Conservation (phyloP, 2,113 vertebrate genomes). For the Eidolon helvum region DNA sequence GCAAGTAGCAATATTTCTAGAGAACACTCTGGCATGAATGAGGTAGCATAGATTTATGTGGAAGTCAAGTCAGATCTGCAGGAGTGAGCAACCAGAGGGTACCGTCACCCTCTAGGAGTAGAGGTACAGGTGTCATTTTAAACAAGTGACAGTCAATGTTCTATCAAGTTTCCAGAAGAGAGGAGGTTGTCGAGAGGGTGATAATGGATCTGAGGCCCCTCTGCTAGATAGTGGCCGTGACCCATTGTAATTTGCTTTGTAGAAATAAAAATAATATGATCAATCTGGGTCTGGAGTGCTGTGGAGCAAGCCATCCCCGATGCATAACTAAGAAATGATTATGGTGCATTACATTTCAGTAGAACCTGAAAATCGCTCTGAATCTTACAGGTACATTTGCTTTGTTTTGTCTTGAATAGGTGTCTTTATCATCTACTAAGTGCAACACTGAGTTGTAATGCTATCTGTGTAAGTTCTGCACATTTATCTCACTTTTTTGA, state of each 20-base stretch:
- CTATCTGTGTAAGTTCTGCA: not conserved
- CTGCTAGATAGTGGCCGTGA: not conserved
- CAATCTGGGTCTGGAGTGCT: not conserved
- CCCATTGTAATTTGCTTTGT: not conserved
- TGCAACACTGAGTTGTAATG: not conserved
- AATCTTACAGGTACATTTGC: not conserved
- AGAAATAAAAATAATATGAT: not conserved
- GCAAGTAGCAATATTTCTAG: not conserved
- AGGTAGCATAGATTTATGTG: accelerated
- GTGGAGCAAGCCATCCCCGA: not conserved
- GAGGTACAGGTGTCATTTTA: not conserved
- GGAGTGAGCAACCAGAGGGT: too few species aligned
- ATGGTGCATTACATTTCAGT: too few species aligned
- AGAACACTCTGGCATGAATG: not conserved
- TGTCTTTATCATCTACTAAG: accelerated
- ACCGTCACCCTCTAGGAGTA: accelerated
- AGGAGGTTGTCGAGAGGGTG: not conserved
- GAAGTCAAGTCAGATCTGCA: not conserved
- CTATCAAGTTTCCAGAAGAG: not conserved
- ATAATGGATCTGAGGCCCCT: not conserved
- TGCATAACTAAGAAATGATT: too few species aligned
- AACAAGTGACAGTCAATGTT: not conserved
- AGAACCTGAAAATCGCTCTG: not conserved
- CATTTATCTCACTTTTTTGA: not conserved
- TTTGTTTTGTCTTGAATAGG: not conserved